Base-by-base conservation (phyloP, 2,797 vertebrate genomes). In the Acestrorhynchus altus region DNA sequence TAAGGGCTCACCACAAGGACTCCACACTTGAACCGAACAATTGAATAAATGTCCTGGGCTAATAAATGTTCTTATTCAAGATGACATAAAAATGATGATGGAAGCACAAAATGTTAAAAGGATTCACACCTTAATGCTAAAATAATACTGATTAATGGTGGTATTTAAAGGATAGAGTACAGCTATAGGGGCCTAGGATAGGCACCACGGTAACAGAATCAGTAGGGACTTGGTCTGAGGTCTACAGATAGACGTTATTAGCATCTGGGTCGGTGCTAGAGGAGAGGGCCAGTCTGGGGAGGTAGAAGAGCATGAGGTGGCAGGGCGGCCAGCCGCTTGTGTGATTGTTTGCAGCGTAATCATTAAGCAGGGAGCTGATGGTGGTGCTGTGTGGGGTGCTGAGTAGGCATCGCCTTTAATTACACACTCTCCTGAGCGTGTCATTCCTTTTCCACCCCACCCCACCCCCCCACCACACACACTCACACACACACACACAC, bases 361-460 rank as follows among this genome's bases (percentile, higher is more conserved):
- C 81, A 73, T 79, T 77, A 81, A 77, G 76, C 69, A 68, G 78
- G 70, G 61, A 81, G 77, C 79, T 80, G 76, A 83, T 77, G 77
- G 69, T 78, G 77, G 66, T 81, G 65, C 72, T 77, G 72, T 81
- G 74, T 75, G 61, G 56, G 67, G 70, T 85, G 84, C 84, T 83
- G 84, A 85, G 79, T 79, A 81, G 79, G 81, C 84, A 85, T 77
- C 59, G 75, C 72, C 61, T 81, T 85, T 85, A 85, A 85, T 85
- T 83, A 85, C 84, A 85, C 84, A 85, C 81, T 85, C 81, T 81
- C 74, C 73, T 83, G 79, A 85, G 84, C 81, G 51, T 85, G 84
- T 83, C 79, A 85, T 81, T 80, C 69, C 71, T 49, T 72, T 67
- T 28, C 84, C 77, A 49, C 74, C 28, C 15, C 60, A 2, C 31